These are phyloP conservation scores for Phenganax marumi DNA, from an alignment of 92 coral and sea anemone species.

Conservation along the genomic window DNA sequence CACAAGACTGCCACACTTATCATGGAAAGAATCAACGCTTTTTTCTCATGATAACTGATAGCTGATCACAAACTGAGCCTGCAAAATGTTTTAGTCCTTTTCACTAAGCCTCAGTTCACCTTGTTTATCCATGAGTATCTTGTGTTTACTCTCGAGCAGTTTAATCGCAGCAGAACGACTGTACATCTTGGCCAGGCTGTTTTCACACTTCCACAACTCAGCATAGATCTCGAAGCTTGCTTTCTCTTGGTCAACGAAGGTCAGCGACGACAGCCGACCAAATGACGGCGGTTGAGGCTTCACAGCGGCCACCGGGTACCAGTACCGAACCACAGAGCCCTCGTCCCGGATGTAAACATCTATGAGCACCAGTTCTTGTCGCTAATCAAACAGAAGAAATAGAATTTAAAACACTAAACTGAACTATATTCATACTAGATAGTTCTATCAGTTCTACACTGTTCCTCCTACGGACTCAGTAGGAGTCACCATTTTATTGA, in stretches of 20 bases:
- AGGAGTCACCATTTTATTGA: background rate
- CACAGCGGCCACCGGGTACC: conserved; percentile 83
- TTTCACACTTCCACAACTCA: conserved; percentile 76
- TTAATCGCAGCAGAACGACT: conserved; percentile 68
- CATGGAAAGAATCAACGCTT: too few relatives aligned
- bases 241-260: conserved; percentile 65
- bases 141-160: conserved; percentile 46
- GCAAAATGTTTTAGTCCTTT: background rate
- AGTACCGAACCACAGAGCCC: conserved; percentile 84
- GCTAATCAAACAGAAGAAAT: conserved; percentile 29
- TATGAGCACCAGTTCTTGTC: conserved; percentile 72
- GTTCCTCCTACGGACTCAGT: background rate
- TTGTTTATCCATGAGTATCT: conserved; percentile 25
- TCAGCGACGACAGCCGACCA: conserved; percentile 74
- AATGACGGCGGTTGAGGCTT: conserved; percentile 75
- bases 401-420: too few relatives aligned
- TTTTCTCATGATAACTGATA: background rate
- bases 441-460: background rate
- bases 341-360: conserved; percentile 93
- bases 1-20: too few relatives aligned
- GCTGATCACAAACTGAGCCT: background rate
- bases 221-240: conserved; percentile 65
- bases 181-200: conserved; percentile 65
- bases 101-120: background rate
- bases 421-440: too few relatives aligned